Evolutionary conservation across 2,888 invertebrate genomes (phyloP).

Genomic region (Dendrolimus houi): DNA sequence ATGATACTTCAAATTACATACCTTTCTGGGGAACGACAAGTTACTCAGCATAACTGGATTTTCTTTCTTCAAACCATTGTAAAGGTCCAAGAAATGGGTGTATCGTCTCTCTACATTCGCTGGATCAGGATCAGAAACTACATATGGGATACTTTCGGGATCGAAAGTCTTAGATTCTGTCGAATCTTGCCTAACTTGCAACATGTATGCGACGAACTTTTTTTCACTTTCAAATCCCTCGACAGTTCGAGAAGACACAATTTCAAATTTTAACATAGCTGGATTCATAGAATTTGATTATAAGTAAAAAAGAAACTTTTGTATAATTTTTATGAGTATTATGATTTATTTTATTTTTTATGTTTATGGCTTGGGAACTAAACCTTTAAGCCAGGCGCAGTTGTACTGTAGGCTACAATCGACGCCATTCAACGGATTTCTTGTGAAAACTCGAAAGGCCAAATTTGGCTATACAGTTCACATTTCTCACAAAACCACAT

Average conservation of each 20-base stretch:
- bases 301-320: too few relatives aligned
- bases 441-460: too few relatives aligned
- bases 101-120: slow-evolving; percentile 82
- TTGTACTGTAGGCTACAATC: too few relatives aligned
- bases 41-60: slow-evolving; percentile 69
- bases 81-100: slow-evolving; percentile 82
- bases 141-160: background rate
- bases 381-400: too few relatives aligned
- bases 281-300: background rate
- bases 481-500: too few relatives aligned
- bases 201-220: slow-evolving; percentile 82
- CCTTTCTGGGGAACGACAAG: slow-evolving; percentile 82
- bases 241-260: slow-evolving; percentile 80
- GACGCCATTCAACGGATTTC: too few relatives aligned
- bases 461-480: too few relatives aligned
- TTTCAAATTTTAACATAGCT: slow-evolving; percentile 77
- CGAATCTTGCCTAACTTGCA: slow-evolving; percentile 79
- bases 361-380: too few relatives aligned
- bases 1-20: slow-evolving; percentile 22
- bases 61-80: slow-evolving; percentile 77
- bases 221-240: slow-evolving; percentile 78
- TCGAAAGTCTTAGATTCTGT: slow-evolving; percentile 26
- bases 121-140: slow-evolving; percentile 73
- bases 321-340: too few relatives aligned
- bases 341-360: too few relatives aligned